A percentile compares a stretch with the other conserved stretches of the same genome.
Conservation (phyloP, 2,797 vertebrate genomes). For the Etheostoma perlongum region DNA sequence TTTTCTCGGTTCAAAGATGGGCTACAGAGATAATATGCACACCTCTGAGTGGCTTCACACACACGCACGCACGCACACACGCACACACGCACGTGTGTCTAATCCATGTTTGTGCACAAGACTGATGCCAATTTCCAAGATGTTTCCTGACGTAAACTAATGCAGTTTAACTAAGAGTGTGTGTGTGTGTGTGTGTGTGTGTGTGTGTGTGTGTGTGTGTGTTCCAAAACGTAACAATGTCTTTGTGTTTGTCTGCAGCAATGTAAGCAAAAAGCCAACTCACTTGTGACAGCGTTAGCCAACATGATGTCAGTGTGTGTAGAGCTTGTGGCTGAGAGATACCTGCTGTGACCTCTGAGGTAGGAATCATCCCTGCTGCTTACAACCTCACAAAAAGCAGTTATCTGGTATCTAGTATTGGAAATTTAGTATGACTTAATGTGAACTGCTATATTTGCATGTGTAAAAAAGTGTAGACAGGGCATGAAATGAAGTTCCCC, state of each 20-base stretch:
- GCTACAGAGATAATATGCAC: conserved; percentile 9
- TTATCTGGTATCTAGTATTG: conserved; percentile 7
- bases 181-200: background rate
- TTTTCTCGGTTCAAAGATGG: conserved; percentile 13
- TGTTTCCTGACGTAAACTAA: conserved; percentile 68
- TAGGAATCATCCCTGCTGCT: conserved; percentile 4
- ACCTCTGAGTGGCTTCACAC: conserved; percentile 11
- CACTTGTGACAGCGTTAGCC: conserved; percentile 59
- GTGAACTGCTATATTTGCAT: conserved; percentile 32
- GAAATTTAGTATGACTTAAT: conserved; percentile 25
- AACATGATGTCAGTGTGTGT: conserved; percentile 52
- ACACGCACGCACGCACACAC: background rate
- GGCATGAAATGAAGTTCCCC: conserved; percentile 60
- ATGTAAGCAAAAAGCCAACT: conserved; percentile 53
- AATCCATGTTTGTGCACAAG: conserved; percentile 47
- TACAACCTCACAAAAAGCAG: conserved; percentile 9
- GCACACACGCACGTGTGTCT: conserved; percentile 15
- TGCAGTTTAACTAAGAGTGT: conserved; percentile 68
- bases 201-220: conserved; percentile 22
- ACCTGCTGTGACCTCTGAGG: conserved; percentile 66
- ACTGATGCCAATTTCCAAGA: conserved; percentile 65
- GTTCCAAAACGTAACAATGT: conserved; percentile 49
- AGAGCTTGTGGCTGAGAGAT: conserved; percentile 30
- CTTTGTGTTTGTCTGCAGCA: conserved; percentile 59
- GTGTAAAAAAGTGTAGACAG: conserved; percentile 51